Conservation (phyloP, 2,888 invertebrate species). For the Metallyticus violacea region DNA sequence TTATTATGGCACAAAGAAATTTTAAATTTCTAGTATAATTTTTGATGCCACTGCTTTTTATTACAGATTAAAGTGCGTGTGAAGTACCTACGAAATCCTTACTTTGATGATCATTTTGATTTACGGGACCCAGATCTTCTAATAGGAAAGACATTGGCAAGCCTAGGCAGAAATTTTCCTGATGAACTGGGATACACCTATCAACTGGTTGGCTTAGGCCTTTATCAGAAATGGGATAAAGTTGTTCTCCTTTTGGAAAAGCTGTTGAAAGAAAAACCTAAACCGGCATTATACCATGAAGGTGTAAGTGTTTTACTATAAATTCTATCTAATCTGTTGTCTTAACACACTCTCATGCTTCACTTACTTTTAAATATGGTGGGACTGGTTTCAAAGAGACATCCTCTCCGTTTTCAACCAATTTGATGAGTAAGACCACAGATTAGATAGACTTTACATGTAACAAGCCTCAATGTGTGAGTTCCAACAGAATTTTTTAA, state of each 20-base stretch:
- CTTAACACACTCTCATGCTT: too few relatives aligned
- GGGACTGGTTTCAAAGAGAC: too few relatives aligned
- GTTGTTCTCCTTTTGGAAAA: slow-evolving; percentile 42
- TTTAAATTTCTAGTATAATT: too few relatives aligned
- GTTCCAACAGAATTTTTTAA: too few relatives aligned
- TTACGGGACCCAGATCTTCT: slow-evolving; percentile 66
- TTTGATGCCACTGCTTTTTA: not conserved
- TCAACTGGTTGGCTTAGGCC: slow-evolving; percentile 62
- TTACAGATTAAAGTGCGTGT: slow-evolving; percentile 67
- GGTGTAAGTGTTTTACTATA: slow-evolving; percentile 39
- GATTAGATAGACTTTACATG: not conserved
- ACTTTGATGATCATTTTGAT: slow-evolving; percentile 89
- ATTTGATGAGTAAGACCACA: too few relatives aligned
- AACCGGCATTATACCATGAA: slow-evolving; percentile 47
- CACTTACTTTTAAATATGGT: too few relatives aligned
- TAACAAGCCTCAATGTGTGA: too few relatives aligned
- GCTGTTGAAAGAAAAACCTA: slow-evolving; percentile 33
- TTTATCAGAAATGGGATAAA: slow-evolving; percentile 65
- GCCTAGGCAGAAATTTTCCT: slow-evolving; percentile 53
- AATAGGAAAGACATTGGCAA: slow-evolving; percentile 78
- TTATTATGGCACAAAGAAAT: too few relatives aligned
- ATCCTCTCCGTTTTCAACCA: too few relatives aligned
- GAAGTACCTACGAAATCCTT: slow-evolving; percentile 74
- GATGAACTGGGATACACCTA: slow-evolving; percentile 56
- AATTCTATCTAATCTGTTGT: too few relatives aligned